Evolutionary conservation across 2,113 vertebrate species (phyloP), one percentile per base, ranked within the genome.

Genomic region (Axis porcinus): DNA sequence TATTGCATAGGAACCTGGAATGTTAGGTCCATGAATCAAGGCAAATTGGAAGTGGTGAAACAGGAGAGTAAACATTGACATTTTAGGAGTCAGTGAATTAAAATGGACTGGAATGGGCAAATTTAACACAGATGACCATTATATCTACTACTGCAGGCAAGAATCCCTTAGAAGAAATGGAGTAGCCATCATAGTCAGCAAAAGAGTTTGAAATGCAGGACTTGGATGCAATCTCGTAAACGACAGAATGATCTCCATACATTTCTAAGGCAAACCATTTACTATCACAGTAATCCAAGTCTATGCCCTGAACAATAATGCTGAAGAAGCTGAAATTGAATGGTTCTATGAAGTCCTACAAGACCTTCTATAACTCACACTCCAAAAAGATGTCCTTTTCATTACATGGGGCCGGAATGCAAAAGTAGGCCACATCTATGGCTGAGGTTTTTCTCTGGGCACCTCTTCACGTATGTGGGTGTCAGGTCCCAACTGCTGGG

Each of bases 301-400:
- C n/a, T 70, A 36, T 70, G 64, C n/a, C 52, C 52, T 11, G 9
- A 36, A 19, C 64, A 70, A 19, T 21, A 70, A 70, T 21, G n/a
- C 64, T 70, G 64, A 70, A 70, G 19, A 70, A 70, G n/a, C n/a
- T 70, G 67, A 70, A 70, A 23, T 23, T 36, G 64, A 70, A 11
- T 0, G 1, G n/a, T 70, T 70, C n/a, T 36, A 6, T 70, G 67
- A 70, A 36, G 67, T 9, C 19, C n/a, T 36, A 23, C 19, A 70
- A 70, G n/a, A 70, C 67, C 8, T 70, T 70, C n/a, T 36, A 70
- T 19, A 70, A 70, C 19, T 36, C 36, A 70, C 19, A 36, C n/a
- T 1, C 17, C 3, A 36, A 70, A 36, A 70, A 11, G n/a, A 70
- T 70, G 64, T 36, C 67, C 33, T 70, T 36, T 70, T 70, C 67